A percentile compares a stretch with the other conserved stretches of the same genome.
Evolutionary conservation across 2,888 invertebrate species (phyloP).

Genomic region (Megalurothrips usitatus): DNA sequence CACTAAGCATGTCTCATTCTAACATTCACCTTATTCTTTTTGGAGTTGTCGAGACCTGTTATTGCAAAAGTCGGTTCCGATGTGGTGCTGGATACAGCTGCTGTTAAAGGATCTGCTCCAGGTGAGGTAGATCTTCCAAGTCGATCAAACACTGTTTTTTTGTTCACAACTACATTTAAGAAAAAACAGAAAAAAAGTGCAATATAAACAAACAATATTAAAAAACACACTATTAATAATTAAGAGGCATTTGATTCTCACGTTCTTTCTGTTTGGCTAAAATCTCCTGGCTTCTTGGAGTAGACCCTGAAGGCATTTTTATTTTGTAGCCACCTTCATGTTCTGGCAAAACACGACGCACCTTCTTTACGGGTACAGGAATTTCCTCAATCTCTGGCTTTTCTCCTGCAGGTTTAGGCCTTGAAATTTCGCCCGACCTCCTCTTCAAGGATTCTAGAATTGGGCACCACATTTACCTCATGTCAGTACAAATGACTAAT

Average conservation of each 20-base stretch:
- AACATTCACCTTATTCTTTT: background rate
- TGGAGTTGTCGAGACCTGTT: background rate
- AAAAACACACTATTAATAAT: background rate
- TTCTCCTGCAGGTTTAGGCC: background rate
- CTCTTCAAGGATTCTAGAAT: background rate
- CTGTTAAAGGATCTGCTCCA: background rate
- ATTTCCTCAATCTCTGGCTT: background rate
- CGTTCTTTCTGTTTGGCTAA: constrained; percentile 38
- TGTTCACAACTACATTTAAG: constrained; percentile 1
- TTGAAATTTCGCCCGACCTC: background rate
- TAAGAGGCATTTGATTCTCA: background rate
- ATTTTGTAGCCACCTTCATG: constrained; percentile 56
- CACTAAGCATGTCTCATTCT: too few species aligned
- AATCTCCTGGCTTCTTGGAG: constrained; percentile 51
- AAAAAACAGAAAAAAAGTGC: background rate
- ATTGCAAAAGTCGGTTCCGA: constrained; percentile 9
- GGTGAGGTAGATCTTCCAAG: constrained; percentile 23
- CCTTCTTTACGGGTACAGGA: constrained; percentile 37
- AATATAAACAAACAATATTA: background rate
- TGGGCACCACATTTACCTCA: too few species aligned
- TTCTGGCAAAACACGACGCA: constrained; percentile 49
- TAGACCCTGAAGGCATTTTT: constrained; percentile 52
- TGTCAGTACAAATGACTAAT: too few species aligned
- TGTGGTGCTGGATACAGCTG: constrained; percentile 30
- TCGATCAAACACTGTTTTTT: constrained; percentile 30